Conservation (phyloP, 2,113 vertebrate genomes). For the Phaethon lepturus region DNA sequence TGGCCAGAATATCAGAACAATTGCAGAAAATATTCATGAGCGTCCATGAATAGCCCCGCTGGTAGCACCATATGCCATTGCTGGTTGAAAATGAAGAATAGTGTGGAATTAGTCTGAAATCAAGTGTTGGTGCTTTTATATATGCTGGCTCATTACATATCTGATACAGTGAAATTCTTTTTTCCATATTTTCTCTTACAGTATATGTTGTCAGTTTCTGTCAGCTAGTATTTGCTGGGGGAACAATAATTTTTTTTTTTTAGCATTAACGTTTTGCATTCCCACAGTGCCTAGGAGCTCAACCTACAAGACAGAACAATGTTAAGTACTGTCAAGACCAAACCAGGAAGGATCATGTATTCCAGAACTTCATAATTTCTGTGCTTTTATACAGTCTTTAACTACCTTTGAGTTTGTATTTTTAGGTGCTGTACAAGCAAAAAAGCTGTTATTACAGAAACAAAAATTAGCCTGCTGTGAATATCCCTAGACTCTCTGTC, state of each 20-base stretch:
- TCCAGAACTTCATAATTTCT: neutral
- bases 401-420: neutral
- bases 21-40: neutral
- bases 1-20: neutral
- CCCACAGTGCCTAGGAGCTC: neutral
- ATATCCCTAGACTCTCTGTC: neutral
- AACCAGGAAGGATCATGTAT: rapidly evolving
- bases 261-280: neutral
- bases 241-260: neutral
- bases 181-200: neutral
- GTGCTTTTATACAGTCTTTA: neutral
- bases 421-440: neutral
- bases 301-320: neutral
- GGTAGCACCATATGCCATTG: neutral
- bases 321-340: neutral
- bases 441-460: neutral
- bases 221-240: neutral
- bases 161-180: neutral
- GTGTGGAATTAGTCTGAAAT: neutral
- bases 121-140: neutral
- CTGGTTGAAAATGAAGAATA: neutral
- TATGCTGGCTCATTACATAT: neutral
- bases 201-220: neutral
- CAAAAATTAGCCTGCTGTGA: neutral
- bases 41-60: neutral